Evolutionary conservation across 1,140 invertebrate genomes (phyloP), one percentile per base, ranked within the genome.

Genomic region (Diorhabda carinulata): DNA sequence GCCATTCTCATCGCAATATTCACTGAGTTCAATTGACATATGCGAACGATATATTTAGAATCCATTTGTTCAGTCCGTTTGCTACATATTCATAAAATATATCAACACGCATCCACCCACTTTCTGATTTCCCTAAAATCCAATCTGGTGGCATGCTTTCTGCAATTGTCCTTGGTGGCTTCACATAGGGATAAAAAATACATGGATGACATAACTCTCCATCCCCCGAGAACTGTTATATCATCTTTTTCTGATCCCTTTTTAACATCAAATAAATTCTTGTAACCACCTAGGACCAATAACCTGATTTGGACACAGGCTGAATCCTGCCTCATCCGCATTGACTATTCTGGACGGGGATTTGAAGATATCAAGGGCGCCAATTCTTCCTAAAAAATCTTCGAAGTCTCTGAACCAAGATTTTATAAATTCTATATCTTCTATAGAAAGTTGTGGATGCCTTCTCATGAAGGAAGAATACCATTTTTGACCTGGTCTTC

Each of bases 31-130:
- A 10, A 79, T 63, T 3, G 80, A 76, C 57, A 82, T 68, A 64
- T 82, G 81, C 3, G 78, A 78, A 59, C 73, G 76, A 71, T 82
- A 81, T 78, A 25, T 78, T 71, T 44, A 58, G 42, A 3, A 81
- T 45, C 75, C 76, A 81, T 42, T 73, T 67, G 59, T 80, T 56
- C 47, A 82, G 76, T 5, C 69, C 61, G 67, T 82, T 81, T 5
- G 72, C 73, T 9, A 81, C 71, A 68, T 78, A 83, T 72, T 81
- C 78, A 68, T 73, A 80, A 71, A 82, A 82, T 5, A 76, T 69
- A 65, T 81, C 79, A 7, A 63, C 61, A 9, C 68, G 76, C 77
- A 82, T 83, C 78, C 78, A 82, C 0, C 80, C 80, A 6, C 45
- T 76, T 25, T 81, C 76, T 10, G 73, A 71, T 61, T 69, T 76